A percentile compares a stretch with the other conserved stretches of the same genome.
Evolutionary conservation across 2,797 vertebrate genomes (phyloP).

Genomic region (Gephyroberyx darwinii): DNA sequence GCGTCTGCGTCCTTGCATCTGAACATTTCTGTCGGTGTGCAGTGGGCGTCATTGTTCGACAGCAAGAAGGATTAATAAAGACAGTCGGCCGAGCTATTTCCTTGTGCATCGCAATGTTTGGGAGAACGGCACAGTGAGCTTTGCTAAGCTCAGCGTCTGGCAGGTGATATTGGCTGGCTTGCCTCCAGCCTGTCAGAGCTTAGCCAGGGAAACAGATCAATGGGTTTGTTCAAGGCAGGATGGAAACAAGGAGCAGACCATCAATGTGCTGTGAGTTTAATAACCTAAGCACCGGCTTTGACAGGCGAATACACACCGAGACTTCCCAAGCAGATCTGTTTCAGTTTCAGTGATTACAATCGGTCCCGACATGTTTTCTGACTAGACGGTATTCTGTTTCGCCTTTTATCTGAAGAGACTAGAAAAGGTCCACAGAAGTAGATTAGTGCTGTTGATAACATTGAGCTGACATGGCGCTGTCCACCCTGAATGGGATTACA

Average conservation of each 20-base stretch:
- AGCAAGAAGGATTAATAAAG: conserved; percentile 53
- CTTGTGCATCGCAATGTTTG: conserved; percentile 36
- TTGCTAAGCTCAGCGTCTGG: neutral
- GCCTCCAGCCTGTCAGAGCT: conserved; percentile 2
- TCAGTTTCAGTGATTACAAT: neutral
- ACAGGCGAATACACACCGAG: neutral
- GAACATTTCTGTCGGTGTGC: conserved; percentile 9
- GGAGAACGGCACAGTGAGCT: conserved; percentile 11
- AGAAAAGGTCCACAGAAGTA: neutral
- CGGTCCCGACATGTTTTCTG: too few species aligned
- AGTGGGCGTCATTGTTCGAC: conserved; percentile 27
- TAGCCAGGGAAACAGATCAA: conserved; percentile 7
- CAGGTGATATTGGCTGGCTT: conserved; percentile 6
- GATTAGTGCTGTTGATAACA: neutral
- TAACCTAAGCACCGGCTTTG: conserved; percentile 1
- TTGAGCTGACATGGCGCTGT: neutral
- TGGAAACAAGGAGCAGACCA: neutral
- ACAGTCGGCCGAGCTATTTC: conserved; percentile 49
- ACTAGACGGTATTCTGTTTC: neutral
- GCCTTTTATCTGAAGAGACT: neutral
- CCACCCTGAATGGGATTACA: neutral
- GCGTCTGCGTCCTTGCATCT: conserved; percentile 22
- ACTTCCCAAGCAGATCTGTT: neutral
- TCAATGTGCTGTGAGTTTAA: neutral
- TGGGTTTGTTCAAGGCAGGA: neutral